Evolutionary conservation across 2,113 vertebrate genomes (phyloP), one percentile per base, ranked within the genome.

Genomic region (Engystomops pustulosus): DNA sequence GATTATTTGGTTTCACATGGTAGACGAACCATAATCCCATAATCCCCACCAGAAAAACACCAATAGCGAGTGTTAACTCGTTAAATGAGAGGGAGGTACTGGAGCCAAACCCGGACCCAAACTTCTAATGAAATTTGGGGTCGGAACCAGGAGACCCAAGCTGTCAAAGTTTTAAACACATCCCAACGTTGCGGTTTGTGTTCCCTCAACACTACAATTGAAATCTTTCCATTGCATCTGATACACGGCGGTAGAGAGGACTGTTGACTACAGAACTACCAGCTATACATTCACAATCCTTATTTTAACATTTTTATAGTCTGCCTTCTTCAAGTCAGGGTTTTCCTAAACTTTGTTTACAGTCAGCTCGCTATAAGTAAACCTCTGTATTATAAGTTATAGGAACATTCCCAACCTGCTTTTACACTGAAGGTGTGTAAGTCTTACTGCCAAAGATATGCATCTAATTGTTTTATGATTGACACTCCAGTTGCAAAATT

Each of bases 381-480:
- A 41, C 36, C 68, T 14, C 34, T 70, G 34, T 41, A n/a, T 14
- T 41, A 44, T 23, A 12, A 70, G 3, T 70, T 70, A 14, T 4
- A 38, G n/a, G 4, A 41, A 41, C 68, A 23, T 70, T 41, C 68
- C 68, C 36, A 44, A 70, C 68, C 23, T 70, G 15, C 36, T 6
- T 6, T 70, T 70, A 44, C 68, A 70, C 20, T 70, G 34, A 70
- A 38, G 34, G 44, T 41, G 34, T 41, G 68, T 44, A 41, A 23
- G 36, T 41, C 36, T 70, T 70, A 18, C 68, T 70, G 34, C 36
- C 68, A 70, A 70, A 72, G 38, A 72, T 47, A 47, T 25, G 23
- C 69, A 72, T 72, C n/a, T 27, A 25, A 11, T 45, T 72, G 17
- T 25, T 72, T 15, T 15, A 72, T 25, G 10, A 14, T 6, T 47